Evolutionary conservation across 2,113 vertebrate genomes (phyloP).

Genomic region (Australoheros scitulus): DNA sequence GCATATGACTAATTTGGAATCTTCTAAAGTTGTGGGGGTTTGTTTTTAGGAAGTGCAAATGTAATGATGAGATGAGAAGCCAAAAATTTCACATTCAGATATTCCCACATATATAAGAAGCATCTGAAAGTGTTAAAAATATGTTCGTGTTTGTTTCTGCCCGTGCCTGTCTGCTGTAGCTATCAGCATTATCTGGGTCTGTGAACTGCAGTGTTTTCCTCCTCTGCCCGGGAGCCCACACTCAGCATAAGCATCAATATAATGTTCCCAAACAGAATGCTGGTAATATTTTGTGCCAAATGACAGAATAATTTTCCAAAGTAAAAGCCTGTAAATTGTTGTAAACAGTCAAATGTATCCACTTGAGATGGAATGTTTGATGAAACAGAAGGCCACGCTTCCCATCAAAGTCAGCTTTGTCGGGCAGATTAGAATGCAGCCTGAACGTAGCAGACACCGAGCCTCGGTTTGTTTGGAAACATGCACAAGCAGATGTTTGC

Average conservation of each 20-base stretch:
- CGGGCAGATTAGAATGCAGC: slow-evolving; percentile 23
- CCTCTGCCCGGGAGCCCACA: background rate
- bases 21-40: background rate
- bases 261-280: background rate
- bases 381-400: slow-evolving; percentile 19
- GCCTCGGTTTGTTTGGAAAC: slow-evolving; percentile 24
- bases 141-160: background rate
- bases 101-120: background rate
- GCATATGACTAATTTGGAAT: background rate
- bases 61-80: background rate
- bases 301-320: background rate
- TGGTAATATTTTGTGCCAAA: background rate
- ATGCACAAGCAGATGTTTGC: slow-evolving; percentile 36
- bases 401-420: slow-evolving; percentile 36
- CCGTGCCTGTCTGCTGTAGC: background rate
- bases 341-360: slow-evolving; percentile 26
- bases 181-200: background rate
- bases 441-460: slow-evolving; percentile 35
- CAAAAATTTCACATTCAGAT: background rate
- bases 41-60: background rate
- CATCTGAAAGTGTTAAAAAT: background rate
- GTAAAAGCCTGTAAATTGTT: background rate
- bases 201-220: background rate
- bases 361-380: slow-evolving; percentile 17
- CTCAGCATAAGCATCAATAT: background rate